Percentiles rank a stretch among this genome's conserved stretches.
These are phyloP conservation scores for Luidia sarsii DNA, from an alignment of 53 echinoderm and acorn worm genomes.

Conservation along the genomic window DNA sequence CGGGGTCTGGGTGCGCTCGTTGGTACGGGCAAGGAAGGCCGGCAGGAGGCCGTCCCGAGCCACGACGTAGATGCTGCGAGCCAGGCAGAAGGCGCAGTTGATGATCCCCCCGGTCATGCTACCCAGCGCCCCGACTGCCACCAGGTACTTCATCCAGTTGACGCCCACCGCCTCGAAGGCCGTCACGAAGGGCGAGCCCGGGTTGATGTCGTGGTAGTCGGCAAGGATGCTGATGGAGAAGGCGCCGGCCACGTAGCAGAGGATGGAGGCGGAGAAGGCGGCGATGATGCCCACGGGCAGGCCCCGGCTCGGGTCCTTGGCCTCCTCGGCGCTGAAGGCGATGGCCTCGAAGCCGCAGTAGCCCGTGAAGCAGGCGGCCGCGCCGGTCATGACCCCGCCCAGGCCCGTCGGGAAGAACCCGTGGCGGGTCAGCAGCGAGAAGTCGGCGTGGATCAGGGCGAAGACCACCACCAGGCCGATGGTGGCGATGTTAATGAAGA, in stretches of 20 bases:
- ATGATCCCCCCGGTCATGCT: slow-evolving; percentile 76
- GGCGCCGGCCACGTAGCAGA: slow-evolving; percentile 64
- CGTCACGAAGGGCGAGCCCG: slow-evolving; percentile 67
- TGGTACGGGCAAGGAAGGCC: slow-evolving; percentile 63
- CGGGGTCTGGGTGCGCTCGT: slow-evolving; percentile 63
- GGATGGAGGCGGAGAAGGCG: slow-evolving; percentile 60
- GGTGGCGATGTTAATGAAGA: slow-evolving; percentile 62
- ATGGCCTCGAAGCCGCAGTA: slow-evolving; percentile 87
- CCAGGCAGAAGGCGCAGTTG: slow-evolving; percentile 71
- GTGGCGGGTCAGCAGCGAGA: slow-evolving; percentile 42
- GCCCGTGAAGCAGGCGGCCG: slow-evolving; percentile 74
- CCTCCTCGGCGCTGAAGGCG: slow-evolving; percentile 78
- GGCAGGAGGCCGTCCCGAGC: slow-evolving; percentile 75
- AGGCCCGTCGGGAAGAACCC: slow-evolving; percentile 67
- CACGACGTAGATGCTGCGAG: slow-evolving; percentile 73
- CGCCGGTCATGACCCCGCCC: slow-evolving; percentile 68
- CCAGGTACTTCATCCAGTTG: slow-evolving; percentile 73
- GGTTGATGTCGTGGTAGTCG: slow-evolving; percentile 62
- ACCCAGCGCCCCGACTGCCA: slow-evolving; percentile 73
- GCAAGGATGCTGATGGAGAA: slow-evolving; percentile 63
- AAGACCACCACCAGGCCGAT: slow-evolving; percentile 61
- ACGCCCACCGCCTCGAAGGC: slow-evolving; percentile 62
- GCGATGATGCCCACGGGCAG: slow-evolving; percentile 67
- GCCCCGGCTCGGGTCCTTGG: slow-evolving; percentile 65
- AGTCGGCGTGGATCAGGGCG: slow-evolving; percentile 56